Evolutionary conservation across 2,888 invertebrate species (phyloP).

Genomic region (Isotomurus palustris): DNA sequence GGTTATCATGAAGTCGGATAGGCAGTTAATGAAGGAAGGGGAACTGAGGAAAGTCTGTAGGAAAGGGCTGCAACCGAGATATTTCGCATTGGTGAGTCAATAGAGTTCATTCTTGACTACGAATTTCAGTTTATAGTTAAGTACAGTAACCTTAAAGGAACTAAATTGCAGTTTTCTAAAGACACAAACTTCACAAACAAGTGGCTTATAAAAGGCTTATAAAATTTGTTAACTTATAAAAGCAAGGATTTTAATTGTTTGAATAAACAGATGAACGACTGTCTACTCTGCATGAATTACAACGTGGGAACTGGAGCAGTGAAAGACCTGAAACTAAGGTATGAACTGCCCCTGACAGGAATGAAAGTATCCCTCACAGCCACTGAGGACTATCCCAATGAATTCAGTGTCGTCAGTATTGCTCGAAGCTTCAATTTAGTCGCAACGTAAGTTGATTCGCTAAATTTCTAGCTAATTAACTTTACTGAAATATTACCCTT

Average conservation of each 20-base stretch:
- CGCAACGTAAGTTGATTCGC: constrained; percentile 52
- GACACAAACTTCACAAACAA: too few relatives aligned
- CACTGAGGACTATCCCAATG: constrained; percentile 54
- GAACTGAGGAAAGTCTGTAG: constrained; percentile 62
- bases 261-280: constrained; percentile 52
- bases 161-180: too few relatives aligned
- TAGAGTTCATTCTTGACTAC: background rate
- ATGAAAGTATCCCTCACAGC: constrained; percentile 53
- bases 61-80: constrained; percentile 60
- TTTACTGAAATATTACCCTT: background rate
- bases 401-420: constrained; percentile 56
- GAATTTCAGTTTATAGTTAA: background rate
- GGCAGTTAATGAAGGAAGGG: constrained; percentile 61
- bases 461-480: background rate
- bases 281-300: constrained; percentile 52
- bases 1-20: constrained; percentile 56
- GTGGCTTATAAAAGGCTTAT: too few relatives aligned
- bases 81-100: constrained; percentile 59
- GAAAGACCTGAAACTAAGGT: constrained; percentile 50
- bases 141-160: background rate
- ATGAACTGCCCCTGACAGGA: constrained; percentile 55
- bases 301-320: constrained; percentile 49
- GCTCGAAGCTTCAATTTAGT: constrained; percentile 56
- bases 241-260: constrained; percentile 47
- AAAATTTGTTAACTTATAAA: too few relatives aligned